Percentiles rank a stretch among this genome's conserved stretches.
Conservation (phyloP, 2,797 vertebrate genomes). For the Aplochiton taeniatus region DNA sequence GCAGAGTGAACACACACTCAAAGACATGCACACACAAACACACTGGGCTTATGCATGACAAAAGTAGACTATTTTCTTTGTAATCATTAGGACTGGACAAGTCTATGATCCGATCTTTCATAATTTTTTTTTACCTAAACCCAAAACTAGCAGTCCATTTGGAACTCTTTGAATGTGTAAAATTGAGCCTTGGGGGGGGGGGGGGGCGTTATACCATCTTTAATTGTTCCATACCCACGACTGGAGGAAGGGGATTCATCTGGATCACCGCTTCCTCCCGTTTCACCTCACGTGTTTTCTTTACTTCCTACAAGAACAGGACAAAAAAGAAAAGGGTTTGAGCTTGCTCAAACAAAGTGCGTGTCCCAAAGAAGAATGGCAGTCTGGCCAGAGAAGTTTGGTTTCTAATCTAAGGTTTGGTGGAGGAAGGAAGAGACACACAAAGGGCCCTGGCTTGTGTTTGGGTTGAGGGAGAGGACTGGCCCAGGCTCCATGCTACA, state of each 20-base stretch:
- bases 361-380: constrained; percentile 47
- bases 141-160: too few relatives aligned
- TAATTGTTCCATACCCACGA: constrained; percentile 20
- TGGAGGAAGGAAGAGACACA: constrained; percentile 57
- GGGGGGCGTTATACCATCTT: constrained; percentile 5
- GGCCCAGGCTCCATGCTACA: constrained; percentile 22
- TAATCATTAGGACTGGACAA: too few relatives aligned
- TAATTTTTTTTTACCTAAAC: too few relatives aligned
- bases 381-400: constrained; percentile 34
- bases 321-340: constrained; percentile 59
- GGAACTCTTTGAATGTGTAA: too few relatives aligned
- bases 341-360: constrained; percentile 61
- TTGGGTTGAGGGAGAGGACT: constrained; percentile 29
- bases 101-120: too few relatives aligned
- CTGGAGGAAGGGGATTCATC: constrained; percentile 49
- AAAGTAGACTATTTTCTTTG: too few relatives aligned
- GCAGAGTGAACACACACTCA: too few relatives aligned
- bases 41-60: too few relatives aligned
- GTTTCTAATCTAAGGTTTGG: constrained; percentile 32
- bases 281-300: constrained; percentile 54
- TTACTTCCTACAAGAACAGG: constrained; percentile 48
- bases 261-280: constrained; percentile 47
- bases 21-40: too few relatives aligned
- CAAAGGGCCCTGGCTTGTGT: constrained; percentile 47
- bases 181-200: too few relatives aligned